Conservation (phyloP, 2,888 invertebrate genomes). For the Dolomedes plantarius region DNA sequence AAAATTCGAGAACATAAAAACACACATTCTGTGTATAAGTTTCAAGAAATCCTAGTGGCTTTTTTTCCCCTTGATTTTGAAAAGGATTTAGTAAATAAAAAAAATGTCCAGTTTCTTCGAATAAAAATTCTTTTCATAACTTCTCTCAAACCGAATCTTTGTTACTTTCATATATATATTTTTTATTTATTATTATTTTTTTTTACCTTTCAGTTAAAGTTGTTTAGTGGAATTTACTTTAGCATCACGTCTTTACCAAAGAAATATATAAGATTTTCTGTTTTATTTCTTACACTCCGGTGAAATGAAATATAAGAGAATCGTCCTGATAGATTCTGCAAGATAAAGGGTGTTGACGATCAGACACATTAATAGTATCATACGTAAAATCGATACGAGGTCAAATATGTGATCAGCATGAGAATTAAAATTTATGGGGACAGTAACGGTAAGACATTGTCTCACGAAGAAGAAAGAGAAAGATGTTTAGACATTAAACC, state of each 20-base stretch:
- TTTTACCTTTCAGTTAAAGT: background rate
- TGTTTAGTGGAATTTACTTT: background rate
- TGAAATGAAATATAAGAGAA: background rate
- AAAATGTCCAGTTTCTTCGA: background rate
- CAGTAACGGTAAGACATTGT: no score
- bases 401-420: no score
- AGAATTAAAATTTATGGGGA: no score
- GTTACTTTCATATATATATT: no score
- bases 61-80: no score
- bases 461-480: no score
- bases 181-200: no score
- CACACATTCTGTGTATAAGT: background rate
- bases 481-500: no score
- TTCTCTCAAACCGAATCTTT: background rate
- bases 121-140: constrained; percentile 7
- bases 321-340: background rate
- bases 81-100: background rate
- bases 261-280: constrained; percentile 5
- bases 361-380: background rate
- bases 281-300: background rate
- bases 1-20: background rate
- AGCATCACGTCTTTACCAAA: background rate
- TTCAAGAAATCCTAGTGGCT: background rate
- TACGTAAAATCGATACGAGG: no score
- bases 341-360: background rate